Evolutionary conservation across 2,797 vertebrate genomes (phyloP), one percentile per base, ranked within the genome.

Genomic region (Eleutherodactylus coqui): DNA sequence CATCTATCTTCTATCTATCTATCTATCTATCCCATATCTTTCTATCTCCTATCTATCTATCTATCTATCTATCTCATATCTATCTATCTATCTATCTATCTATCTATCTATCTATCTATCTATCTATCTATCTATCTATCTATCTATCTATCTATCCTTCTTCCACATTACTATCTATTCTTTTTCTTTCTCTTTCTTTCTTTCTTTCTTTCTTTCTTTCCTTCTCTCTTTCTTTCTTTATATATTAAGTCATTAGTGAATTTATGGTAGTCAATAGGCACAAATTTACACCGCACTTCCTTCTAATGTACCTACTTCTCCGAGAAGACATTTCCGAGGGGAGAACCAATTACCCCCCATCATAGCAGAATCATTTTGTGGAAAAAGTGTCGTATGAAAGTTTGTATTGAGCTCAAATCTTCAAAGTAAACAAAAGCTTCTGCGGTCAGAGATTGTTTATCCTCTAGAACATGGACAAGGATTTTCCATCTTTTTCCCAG

Each of bases 401-500:
- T 93, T 93, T 90, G 88, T 88, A 89, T 90, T 90, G 91, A 92
- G 92, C 17, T 51, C 16, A 86, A 90, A 88, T 75, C 75, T 91
- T 91, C 91, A 93, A 91, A 89, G 90, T 92, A 91, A 92, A 91
- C 91, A 93, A 91, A 92, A 93, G 91, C 90, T 87, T 92, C 89
- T 90, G 91, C 91, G 90, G 89, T 89, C 91, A 89, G 89, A 93
- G 90, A 88, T 89, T 94, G 93, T 95, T 95, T 95, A 94, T 92
- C 92, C 93, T 93, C 90, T 92, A 91, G 91, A 91, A 91, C 86
- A 91, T 92, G 93, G 91, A 91, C 91, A 92, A 93, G 92, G 88
- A 89, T 93, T 94, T 75, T 92, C 91, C 90, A 94, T 90, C 85
- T 88, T 91, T 93, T 92, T 91, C 91, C 90, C 87, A 91, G 91